Conservation (phyloP, 1,140 invertebrate genomes). For the Pseudomyrmex pallidus region DNA sequence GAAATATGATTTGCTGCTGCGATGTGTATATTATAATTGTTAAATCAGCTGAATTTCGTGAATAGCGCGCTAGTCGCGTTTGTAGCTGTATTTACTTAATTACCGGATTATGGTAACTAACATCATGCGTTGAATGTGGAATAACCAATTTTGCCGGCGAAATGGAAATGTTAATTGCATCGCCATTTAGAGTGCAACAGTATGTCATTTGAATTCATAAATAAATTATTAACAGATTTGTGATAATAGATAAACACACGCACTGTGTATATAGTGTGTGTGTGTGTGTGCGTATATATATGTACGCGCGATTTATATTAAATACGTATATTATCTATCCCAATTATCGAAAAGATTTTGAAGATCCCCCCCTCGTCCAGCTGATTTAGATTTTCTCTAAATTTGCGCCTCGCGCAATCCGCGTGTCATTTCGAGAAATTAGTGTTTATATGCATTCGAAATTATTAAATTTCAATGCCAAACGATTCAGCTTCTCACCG, state of each 20-base stretch:
- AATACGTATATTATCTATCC: neutral
- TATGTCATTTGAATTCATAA: conserved; percentile 51
- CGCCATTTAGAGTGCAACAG: conserved; percentile 28
- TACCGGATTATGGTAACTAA: conserved; percentile 46
- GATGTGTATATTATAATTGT: neutral
- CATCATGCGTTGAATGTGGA: conserved; percentile 33
- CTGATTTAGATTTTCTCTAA: conserved; percentile 15
- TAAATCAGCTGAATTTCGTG: conserved; percentile 31
- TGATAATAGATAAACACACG: neutral
- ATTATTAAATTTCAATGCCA: conserved; percentile 45
- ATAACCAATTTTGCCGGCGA: conserved; percentile 39
- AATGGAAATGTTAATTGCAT: conserved; percentile 51
- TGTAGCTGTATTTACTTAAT: conserved; percentile 35
- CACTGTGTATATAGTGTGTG: too few relatives aligned
- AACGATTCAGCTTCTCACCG: conserved; percentile 59
- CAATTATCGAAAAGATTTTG: conserved; percentile 44
- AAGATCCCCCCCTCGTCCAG: neutral
- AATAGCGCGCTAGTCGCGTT: conserved; percentile 23
- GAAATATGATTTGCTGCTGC: neutral
- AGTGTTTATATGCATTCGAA: conserved; percentile 2
- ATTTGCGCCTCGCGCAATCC: conserved; percentile 27
- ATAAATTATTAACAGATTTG: conserved; percentile 42
- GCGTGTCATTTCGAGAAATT: conserved; percentile 32
- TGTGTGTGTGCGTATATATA: neutral
- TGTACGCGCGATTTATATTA: too few relatives aligned